Percentiles rank a stretch among this genome's conserved stretches.
Conservation (phyloP, 2,888 invertebrate genomes). For the Acanthosepion lycidas region DNA sequence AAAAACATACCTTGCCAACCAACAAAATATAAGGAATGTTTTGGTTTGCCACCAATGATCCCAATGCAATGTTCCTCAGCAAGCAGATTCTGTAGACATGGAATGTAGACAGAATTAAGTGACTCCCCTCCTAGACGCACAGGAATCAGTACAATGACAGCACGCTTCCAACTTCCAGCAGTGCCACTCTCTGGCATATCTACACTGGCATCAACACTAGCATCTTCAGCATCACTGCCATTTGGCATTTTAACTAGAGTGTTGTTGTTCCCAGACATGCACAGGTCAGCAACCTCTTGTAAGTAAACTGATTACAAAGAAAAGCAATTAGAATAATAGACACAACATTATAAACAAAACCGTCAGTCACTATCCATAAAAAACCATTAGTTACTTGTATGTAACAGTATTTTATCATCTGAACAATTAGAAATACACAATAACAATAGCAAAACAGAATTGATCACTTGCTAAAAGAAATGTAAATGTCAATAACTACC, state of each 20-base stretch:
- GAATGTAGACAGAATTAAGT: constrained; percentile 87
- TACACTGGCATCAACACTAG: background rate
- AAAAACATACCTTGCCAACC: constrained; percentile 85
- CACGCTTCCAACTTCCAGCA: constrained; percentile 60
- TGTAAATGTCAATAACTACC: too few species aligned
- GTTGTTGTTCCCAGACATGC: constrained; percentile 55
- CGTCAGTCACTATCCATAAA: background rate
- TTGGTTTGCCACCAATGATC: constrained; percentile 92
- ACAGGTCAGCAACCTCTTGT: constrained; percentile 82
- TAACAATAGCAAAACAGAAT: background rate
- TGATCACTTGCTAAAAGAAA: too few species aligned
- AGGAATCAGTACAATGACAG: constrained; percentile 86
- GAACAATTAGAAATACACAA: background rate
- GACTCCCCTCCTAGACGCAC: constrained; percentile 90
- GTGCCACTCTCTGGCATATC: constrained; percentile 1
- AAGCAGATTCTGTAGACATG: constrained; percentile 86
- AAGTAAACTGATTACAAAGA: constrained; percentile 77
- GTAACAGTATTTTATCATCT: background rate
- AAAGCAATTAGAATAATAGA: background rate
- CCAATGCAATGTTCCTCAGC: constrained; percentile 89
- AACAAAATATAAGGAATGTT: constrained; percentile 93
- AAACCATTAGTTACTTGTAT: background rate
- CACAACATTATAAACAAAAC: background rate
- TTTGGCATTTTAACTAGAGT: constrained; percentile 42
- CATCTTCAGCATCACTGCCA: background rate